Evolutionary conservation across 2,113 vertebrate species (phyloP).

Genomic region (Bothrops jararaca): DNA sequence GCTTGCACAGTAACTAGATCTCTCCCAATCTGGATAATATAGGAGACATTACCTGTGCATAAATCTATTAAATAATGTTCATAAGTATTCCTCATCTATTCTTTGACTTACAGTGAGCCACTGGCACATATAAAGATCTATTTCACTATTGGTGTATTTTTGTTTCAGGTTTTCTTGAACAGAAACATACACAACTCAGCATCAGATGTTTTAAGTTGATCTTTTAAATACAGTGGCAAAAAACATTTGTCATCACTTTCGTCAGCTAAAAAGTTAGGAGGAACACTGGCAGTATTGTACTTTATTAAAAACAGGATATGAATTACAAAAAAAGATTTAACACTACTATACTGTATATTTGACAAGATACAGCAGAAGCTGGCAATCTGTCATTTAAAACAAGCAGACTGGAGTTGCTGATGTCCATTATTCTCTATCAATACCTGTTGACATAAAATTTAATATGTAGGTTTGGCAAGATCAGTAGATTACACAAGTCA

Average conservation of each 20-base stretch:
- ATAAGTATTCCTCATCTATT: background rate
- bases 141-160: background rate
- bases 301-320: conserved; percentile 41
- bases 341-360: conserved; percentile 41
- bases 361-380: background rate
- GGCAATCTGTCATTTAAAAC: conserved; percentile 7
- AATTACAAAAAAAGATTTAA: conserved; percentile 38
- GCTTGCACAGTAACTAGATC: background rate
- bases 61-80: background rate
- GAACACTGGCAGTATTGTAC: conserved; percentile 39
- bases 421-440: background rate
- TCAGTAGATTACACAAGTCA: background rate
- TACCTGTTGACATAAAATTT: background rate
- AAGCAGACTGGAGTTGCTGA: background rate
- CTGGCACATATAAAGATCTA: background rate
- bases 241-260: conserved; percentile 20
- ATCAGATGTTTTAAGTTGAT: conserved; percentile 26
- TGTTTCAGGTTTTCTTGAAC: background rate
- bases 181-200: conserved; percentile 11
- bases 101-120: background rate
- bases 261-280: conserved; percentile 22
- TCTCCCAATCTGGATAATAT: background rate
- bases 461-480: background rate
- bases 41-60: background rate
- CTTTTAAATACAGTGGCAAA: conserved; percentile 1